Evolutionary conservation across 2,113 vertebrate species (phyloP).

Genomic region (Mormyrus lacerda): DNA sequence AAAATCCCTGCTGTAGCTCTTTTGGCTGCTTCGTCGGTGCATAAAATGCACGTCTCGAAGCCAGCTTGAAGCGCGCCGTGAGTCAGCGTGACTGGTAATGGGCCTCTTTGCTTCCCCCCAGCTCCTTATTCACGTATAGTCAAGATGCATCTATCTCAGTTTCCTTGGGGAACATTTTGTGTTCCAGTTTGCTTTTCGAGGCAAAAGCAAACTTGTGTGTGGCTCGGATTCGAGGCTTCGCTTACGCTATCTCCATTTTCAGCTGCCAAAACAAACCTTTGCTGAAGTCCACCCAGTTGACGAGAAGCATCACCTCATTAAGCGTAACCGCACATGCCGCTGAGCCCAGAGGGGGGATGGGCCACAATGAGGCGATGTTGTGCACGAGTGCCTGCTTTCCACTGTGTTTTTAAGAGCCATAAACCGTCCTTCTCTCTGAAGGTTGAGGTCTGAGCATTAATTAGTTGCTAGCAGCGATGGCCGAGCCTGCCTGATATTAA

Average conservation of each 20-base stretch:
- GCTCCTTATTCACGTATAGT: neutral
- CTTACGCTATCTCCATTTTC: neutral
- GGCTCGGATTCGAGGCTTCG: neutral
- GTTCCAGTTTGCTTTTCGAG: neutral
- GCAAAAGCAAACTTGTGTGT: neutral
- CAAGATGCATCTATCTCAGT: conserved; percentile 8
- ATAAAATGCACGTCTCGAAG: neutral
- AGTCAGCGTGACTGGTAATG: neutral
- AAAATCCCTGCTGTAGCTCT: neutral
- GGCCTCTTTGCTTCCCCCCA: neutral
- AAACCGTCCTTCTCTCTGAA: neutral
- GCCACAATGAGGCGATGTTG: neutral
- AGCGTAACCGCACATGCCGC: neutral
- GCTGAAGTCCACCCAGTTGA: neutral
- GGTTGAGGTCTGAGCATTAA: neutral
- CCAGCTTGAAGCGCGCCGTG: neutral
- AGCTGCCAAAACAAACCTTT: neutral
- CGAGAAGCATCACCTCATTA: neutral
- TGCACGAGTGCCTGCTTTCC: neutral
- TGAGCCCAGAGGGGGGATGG: neutral
- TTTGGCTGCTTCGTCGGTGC: neutral
- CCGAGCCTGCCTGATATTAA: neutral
- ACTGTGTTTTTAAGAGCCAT: neutral
- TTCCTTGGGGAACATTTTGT: neutral
- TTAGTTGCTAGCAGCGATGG: neutral